Base-by-base conservation (phyloP, 2,113 vertebrate genomes). In the Picathartes gymnocephalus region DNA sequence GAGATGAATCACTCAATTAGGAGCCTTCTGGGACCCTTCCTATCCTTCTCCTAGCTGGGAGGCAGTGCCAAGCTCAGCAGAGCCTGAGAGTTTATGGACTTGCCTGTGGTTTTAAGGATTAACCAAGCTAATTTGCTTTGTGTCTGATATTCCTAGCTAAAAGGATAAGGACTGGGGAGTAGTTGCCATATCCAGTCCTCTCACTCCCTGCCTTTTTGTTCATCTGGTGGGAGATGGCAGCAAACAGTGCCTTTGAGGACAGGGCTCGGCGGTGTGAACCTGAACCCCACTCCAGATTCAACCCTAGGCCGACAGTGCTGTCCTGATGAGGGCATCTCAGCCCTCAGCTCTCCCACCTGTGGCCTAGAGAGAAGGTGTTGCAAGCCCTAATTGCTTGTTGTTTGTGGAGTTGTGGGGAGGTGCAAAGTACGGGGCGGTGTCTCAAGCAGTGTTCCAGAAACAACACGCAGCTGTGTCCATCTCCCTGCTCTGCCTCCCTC, bases 401-500 rank as follows among this genome's bases (percentile, higher is more conserved):
- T 57, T 54, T 42, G 18, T 76, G 73, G 58, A 56, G 7, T 3
- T 88, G 30, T 45, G 92, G 37, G 33, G 89, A 84, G 35, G 11
- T 61, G 50, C 22, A 50, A 61, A 68, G 35, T 28, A n/a, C 2
- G 0, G 0, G 24, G 21, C 3, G 1, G 53, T 40, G 28, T 56
- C 40, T 44, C 23, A 54, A 33, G 24, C 5, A 47, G 10, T 1
- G 1, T 50, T 85, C 12, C 77, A 78, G 68, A 58, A 83, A 51
- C n/a, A 24, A 3, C 1, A 4, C 7, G 4, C 4, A n/a, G 37
- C 28, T 61, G 35, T 40, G 61, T 44, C 62, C 40, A 31, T 7
- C 20, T 80, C 61, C 42, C 45, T 39, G 11, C 15, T 20, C 50
- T 83, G 51, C 37, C 54, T 86, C 37, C 4, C 17, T 42, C 22